These are phyloP conservation scores for Myotis myotis DNA, from an alignment of 2,797 vertebrate species.

Conservation along the genomic window DNA sequence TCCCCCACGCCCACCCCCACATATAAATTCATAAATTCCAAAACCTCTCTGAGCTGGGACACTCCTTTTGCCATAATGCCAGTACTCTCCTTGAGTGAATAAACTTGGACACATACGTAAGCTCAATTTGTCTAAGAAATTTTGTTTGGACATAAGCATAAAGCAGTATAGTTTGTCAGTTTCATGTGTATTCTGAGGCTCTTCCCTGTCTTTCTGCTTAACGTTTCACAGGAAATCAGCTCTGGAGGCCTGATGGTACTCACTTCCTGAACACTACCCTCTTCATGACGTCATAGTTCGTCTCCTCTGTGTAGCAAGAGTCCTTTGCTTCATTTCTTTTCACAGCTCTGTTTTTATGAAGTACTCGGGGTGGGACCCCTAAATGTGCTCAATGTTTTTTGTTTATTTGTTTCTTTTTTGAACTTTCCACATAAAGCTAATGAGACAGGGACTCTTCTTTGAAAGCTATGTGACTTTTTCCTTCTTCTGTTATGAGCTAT, in stretches of 20 bases:
- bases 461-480: neutral
- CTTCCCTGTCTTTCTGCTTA: neutral
- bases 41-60: neutral
- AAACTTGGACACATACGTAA: neutral
- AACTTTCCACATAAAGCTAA: neutral
- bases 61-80: neutral
- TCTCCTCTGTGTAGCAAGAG: neutral
- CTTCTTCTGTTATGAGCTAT: neutral
- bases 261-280: neutral
- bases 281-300: neutral
- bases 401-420: neutral
- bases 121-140: neutral
- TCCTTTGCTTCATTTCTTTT: neutral
- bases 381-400: neutral
- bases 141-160: neutral
- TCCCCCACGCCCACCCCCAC: neutral
- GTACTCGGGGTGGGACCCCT: neutral
- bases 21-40: neutral
- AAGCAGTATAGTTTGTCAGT: neutral
- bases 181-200: neutral
- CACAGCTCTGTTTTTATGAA: neutral
- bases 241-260: too few relatives aligned
- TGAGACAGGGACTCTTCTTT: neutral
- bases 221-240: neutral
- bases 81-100: neutral